Conservation (phyloP, 2,888 invertebrate genomes). For the Limnephilus rhombicus region DNA sequence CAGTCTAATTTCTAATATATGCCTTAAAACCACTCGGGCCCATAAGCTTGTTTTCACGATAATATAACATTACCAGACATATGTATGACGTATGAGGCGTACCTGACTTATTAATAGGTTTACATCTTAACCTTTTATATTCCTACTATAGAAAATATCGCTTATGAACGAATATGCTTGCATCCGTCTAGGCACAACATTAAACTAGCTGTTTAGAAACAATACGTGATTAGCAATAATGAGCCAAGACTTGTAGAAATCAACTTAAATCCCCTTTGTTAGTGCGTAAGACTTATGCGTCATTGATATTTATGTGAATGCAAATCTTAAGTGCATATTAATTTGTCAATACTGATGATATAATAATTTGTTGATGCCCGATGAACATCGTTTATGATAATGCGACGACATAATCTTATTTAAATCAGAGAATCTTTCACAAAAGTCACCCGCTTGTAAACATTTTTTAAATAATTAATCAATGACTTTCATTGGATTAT, state of each 20-base stretch:
- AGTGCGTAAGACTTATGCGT: background rate
- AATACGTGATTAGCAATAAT: background rate
- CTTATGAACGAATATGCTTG: background rate
- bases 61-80: no score
- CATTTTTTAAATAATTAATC: no score
- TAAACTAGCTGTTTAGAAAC: background rate
- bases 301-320: background rate
- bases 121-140: background rate
- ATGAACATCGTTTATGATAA: background rate
- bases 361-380: background rate
- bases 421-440: background rate
- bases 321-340: background rate
- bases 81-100: no score
- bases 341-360: background rate
- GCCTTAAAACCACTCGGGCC: no score
- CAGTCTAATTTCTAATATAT: background rate
- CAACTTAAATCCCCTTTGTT: background rate
- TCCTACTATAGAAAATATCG: background rate
- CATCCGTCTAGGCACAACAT: background rate
- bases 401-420: background rate
- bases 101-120: background rate
- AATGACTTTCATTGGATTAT: background rate
- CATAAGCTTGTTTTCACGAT: no score
- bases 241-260: background rate
- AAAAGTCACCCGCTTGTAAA: background rate